These are phyloP conservation scores for Tipula lateralis DNA, from an alignment of 2,888 invertebrate genomes.

Conservation along the genomic window DNA sequence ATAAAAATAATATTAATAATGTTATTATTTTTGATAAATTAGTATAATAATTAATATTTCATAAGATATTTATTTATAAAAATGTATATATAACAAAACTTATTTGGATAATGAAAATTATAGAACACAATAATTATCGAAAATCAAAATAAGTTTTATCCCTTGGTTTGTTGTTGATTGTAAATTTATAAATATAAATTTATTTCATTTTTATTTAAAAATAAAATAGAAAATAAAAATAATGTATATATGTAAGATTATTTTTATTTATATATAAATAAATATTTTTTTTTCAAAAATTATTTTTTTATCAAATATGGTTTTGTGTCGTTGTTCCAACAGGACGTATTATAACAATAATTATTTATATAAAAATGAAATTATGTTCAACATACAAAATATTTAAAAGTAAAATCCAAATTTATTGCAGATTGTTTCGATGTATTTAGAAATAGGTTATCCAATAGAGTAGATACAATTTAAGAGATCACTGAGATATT, in stretches of 20 bases:
- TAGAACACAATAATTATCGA: neutral
- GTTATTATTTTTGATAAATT: neutral
- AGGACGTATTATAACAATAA: slow-evolving; percentile 28
- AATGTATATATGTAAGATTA: neutral
- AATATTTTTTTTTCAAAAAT: neutral
- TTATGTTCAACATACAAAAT: slow-evolving; percentile 2
- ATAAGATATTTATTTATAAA: neutral
- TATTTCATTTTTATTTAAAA: neutral
- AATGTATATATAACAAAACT: neutral
- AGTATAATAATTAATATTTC: neutral
- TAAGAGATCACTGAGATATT: neutral
- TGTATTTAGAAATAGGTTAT: slow-evolving; percentile 12
- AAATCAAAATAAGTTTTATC: neutral
- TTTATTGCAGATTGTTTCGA: neutral
- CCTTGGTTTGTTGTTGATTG: neutral
- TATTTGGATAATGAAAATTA: neutral
- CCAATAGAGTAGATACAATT: neutral
- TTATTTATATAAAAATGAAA: slow-evolving; percentile 3
- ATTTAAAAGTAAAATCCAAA: neutral
- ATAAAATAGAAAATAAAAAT: slow-evolving; percentile 26
- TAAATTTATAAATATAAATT: neutral
- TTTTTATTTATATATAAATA: neutral
- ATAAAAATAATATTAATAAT: neutral
- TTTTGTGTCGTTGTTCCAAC: slow-evolving; percentile 27
- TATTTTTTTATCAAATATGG: neutral